Evolutionary conservation across 37 sponge, comb jelly and placozoan species (phyloP).

Genomic region (Diacarnus erythraeanus): DNA sequence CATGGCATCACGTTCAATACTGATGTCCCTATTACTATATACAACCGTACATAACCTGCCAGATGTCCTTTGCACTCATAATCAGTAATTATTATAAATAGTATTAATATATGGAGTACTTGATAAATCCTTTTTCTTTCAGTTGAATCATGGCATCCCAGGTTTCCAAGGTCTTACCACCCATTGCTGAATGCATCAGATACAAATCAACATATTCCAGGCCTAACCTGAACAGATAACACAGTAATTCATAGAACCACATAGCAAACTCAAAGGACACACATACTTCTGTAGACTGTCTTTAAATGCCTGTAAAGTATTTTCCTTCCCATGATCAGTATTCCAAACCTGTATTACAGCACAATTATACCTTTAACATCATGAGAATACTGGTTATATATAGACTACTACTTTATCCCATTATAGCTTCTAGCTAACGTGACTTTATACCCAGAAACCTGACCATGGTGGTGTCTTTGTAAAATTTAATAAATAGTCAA

Average conservation of each 20-base stretch:
- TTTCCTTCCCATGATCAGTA: slow-evolving; percentile 51
- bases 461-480: too few species aligned
- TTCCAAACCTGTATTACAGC: slow-evolving; percentile 57
- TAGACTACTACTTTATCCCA: too few species aligned
- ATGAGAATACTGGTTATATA: too few species aligned
- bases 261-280: not conserved
- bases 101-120: slow-evolving; percentile 16
- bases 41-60: too few species aligned
- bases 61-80: too few species aligned
- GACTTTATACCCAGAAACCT: too few species aligned
- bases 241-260: not conserved
- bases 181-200: slow-evolving; percentile 77
- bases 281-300: slow-evolving; percentile 60
- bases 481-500: too few species aligned
- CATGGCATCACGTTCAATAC: too few species aligned
- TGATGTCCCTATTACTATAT: too few species aligned
- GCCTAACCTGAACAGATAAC: slow-evolving; percentile 41
- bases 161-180: slow-evolving; percentile 75
- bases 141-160: slow-evolving; percentile 80
- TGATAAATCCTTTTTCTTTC: slow-evolving; percentile 50
- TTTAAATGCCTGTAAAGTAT: slow-evolving; percentile 39
- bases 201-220: slow-evolving; percentile 80
- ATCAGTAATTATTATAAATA: too few species aligned
- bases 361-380: too few species aligned
- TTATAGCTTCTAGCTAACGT: too few species aligned